A percentile compares a stretch with the other conserved stretches of the same genome.
Conservation (phyloP, 2,113 vertebrate genomes). For the Zapus hudsonius region DNA sequence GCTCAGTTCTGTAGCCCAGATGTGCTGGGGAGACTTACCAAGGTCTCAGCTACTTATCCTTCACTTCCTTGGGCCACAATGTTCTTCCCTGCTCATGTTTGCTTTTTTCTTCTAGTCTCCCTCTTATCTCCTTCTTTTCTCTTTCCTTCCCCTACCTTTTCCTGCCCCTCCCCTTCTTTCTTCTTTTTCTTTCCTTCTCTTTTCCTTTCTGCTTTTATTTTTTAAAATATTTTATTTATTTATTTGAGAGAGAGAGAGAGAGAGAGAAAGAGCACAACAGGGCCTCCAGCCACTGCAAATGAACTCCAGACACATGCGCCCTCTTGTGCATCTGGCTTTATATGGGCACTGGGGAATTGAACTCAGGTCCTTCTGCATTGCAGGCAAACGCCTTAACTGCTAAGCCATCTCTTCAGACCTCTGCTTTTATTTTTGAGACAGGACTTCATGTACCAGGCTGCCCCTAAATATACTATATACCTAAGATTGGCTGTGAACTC, state of each 20-base stretch:
- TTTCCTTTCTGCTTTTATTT: not conserved
- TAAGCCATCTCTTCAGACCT: too few relatives aligned
- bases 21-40: not conserved
- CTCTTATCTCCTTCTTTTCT: too few relatives aligned
- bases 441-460: not conserved
- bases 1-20: not conserved
- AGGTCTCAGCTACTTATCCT: not conserved
- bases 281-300: too few relatives aligned
- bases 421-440: not conserved
- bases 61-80: not conserved
- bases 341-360: too few relatives aligned
- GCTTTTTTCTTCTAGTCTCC: not conserved
- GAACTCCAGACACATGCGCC: too few relatives aligned
- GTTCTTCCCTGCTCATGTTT: not conserved
- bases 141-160: too few relatives aligned
- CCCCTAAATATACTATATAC: not conserved
- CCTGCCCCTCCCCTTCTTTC: accelerated
- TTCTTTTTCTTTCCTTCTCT: not conserved
- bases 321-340: too few relatives aligned
- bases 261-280: too few relatives aligned
- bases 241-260: too few relatives aligned
- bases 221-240: too few relatives aligned
- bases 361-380: too few relatives aligned
- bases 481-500: not conserved
- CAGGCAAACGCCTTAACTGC: too few relatives aligned